Base-by-base conservation (phyloP, 1,140 invertebrate genomes). In the Zeugodacus cucurbitae region DNA sequence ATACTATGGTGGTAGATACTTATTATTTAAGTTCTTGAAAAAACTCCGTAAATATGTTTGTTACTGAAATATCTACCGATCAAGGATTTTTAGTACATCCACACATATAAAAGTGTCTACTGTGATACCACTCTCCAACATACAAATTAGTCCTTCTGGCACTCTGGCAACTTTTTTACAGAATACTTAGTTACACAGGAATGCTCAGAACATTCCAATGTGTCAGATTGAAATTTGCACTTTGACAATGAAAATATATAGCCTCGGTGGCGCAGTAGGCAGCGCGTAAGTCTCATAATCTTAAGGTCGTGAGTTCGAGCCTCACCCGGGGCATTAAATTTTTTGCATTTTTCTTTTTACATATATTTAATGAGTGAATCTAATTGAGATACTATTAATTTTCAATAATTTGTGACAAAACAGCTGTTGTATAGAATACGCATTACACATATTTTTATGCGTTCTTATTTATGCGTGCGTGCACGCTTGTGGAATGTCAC, bases 251-350 rank as follows among this genome's bases (percentile, higher is more conserved):
- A 2, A 20, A 0, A 0, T 11, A n/a, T 37, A 86, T 58, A 86
- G 96, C 96, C 96, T 97, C 96, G 96, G 96, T 97, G 95, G 97
- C 97, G 96, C 97, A 97, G 97, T 97, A 96, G 97, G 97, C 95
- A 98, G 97, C 96, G 97, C 97, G 97, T 97, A 96, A 97, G 97
- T 98, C 97, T 98, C 97, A 98, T 98, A 98, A 97, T 98, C 97
- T 97, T 96, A 97, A 97, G 97, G 97, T 97, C 97, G 97, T 97
- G 97, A 97, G 97, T 97, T 98, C 97, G 96, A 97, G 96, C 97
- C 97, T 97, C 97, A 97, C 97, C 95, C 96, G 96, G 96, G 96
- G 97, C 97, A 97, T 90, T 92, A 91, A 89, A 94, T 95, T 96
- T 95, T 92, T 88, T 88, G 3, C 14, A 22, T 59, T 86, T 86